These are phyloP conservation scores for Tachina lurida DNA, from an alignment of 2,888 invertebrate species.

Conservation along the genomic window DNA sequence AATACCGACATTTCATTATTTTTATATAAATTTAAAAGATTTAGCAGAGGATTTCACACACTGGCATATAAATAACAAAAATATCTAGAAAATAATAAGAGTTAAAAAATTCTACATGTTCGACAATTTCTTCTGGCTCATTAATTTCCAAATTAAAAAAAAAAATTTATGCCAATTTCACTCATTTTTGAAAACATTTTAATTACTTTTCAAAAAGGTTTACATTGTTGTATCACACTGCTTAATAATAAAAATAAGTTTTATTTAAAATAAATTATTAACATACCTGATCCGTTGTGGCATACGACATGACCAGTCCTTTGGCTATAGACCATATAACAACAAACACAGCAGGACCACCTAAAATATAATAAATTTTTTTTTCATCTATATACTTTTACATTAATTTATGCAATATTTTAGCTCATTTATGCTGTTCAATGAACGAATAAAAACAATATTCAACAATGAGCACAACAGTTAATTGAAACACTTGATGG, in stretches of 20 bases:
- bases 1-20: not conserved
- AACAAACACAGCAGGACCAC: slow-evolving; percentile 81
- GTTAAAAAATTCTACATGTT: no score
- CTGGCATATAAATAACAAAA: no score
- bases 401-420: not conserved
- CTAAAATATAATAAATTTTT: slow-evolving; percentile 72
- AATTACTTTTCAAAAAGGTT: no score
- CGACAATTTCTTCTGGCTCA: no score
- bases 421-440: slow-evolving; percentile 20
- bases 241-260: no score
- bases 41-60: not conserved
- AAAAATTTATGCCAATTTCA: no score
- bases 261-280: slow-evolving; percentile 34
- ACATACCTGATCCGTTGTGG: slow-evolving; percentile 76
- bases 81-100: no score
- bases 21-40: not conserved
- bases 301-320: slow-evolving; percentile 78
- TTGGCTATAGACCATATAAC: slow-evolving; percentile 81
- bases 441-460: not conserved
- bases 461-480: not conserved
- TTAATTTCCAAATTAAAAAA: no score
- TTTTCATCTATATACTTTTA: not conserved
- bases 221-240: no score
- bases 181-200: no score
- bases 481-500: slow-evolving; percentile 23